Conservation (phyloP, 2,113 vertebrate species). For the Catharus minimus region DNA sequence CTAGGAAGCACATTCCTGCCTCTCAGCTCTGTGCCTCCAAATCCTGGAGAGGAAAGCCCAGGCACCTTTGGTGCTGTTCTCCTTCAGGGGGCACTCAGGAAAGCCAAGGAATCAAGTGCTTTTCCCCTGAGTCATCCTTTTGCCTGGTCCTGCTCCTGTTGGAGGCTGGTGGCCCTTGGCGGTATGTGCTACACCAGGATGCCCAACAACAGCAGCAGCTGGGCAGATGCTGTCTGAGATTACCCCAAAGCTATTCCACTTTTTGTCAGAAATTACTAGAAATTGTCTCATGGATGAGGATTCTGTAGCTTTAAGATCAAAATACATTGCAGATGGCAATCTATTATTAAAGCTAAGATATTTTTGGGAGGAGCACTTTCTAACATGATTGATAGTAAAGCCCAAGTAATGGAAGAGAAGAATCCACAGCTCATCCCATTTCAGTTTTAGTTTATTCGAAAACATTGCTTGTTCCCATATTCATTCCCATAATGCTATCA, state of each 20-base stretch:
- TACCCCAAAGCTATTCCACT: neutral
- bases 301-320: neutral
- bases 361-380: neutral
- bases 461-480: neutral
- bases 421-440: neutral
- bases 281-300: neutral
- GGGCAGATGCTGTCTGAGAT: neutral
- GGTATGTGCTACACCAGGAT: neutral
- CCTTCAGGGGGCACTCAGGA: too few relatives aligned
- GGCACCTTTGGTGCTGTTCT: accelerated
- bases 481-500: too few relatives aligned
- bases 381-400: neutral
- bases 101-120: neutral
- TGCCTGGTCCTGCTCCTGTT: neutral
- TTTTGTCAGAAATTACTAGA: neutral
- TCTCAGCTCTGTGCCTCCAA: neutral
- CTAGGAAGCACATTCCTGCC: neutral
- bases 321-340: neutral
- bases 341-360: neutral
- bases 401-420: neutral
- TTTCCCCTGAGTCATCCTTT: neutral
- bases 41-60: neutral
- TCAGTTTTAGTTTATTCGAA: neutral
- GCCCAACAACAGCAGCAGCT: neutral
- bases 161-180: neutral